A percentile compares a stretch with the other conserved stretches of the same genome.
Conservation (phyloP, 2,113 vertebrate species). For the Xenus cinereus region DNA sequence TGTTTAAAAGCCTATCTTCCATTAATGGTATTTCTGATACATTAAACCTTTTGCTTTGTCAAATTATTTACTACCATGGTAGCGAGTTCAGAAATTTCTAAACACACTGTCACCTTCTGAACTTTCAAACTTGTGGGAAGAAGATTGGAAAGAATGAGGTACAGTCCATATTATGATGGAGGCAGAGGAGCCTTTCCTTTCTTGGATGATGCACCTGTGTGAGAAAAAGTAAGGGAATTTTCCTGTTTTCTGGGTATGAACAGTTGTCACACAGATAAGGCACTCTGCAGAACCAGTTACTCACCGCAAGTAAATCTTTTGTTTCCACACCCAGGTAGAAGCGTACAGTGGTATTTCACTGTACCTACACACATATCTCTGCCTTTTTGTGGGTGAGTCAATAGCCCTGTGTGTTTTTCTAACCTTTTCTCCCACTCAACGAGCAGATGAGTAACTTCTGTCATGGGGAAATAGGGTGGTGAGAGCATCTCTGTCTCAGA, state of each 20-base stretch:
- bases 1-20: not conserved
- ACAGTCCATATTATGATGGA: not conserved
- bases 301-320: not conserved
- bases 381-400: not conserved
- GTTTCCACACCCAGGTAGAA: not conserved
- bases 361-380: not conserved
- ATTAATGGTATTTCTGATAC: not conserved
- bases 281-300: not conserved
- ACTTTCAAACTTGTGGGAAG: not conserved
- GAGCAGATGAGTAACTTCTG: slow-evolving; percentile 9
- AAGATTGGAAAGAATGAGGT: not conserved
- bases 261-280: not conserved
- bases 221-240: not conserved
- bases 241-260: not conserved
- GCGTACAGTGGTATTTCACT: not conserved
- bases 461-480: not conserved
- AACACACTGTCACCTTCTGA: not conserved
- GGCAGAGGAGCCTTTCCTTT: not conserved
- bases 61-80: not conserved
- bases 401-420: not conserved
- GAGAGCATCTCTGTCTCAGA: not conserved
- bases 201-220: not conserved
- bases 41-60: not conserved
- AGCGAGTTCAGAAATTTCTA: not conserved
- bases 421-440: not conserved